A percentile compares a stretch with the other conserved stretches of the same genome.
Conservation (phyloP, 2,113 vertebrate species). For the Maccullochella peelii region DNA sequence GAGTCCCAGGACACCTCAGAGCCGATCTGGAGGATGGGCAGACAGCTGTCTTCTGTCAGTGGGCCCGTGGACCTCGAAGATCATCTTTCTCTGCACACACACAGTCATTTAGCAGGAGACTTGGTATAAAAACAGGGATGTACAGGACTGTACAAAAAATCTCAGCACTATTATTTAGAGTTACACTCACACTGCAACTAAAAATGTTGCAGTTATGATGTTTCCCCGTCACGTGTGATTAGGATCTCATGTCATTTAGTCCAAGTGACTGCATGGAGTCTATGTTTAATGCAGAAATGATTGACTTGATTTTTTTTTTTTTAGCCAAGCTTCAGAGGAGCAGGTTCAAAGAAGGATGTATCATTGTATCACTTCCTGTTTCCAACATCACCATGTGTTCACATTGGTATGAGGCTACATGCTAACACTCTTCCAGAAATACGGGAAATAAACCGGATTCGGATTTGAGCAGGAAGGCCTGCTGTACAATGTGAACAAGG, state of each 20-base stretch:
- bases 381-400: no score
- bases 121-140: conserved; percentile 2
- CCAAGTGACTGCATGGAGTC: neutral
- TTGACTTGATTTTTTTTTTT: neutral
- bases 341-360: neutral
- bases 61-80: conserved; percentile 47
- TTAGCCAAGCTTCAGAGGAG: neutral
- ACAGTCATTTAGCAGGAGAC: conserved; percentile 31
- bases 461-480: no score
- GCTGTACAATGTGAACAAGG: no score
- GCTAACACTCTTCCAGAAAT: neutral
- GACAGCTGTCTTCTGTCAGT: conserved; percentile 86
- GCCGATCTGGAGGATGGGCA: conserved; percentile 79
- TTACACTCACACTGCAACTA: neutral
- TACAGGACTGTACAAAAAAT: neutral
- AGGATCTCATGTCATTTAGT: neutral
- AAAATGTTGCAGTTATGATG: neutral
- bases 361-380: neutral
- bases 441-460: no score
- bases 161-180: neutral
- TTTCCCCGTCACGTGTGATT: neutral
- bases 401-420: neutral
- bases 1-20: conserved; percentile 79
- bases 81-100: conserved; percentile 36
- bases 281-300: no score